These are phyloP conservation scores for Aphaenogaster floridana DNA, from an alignment of 1,140 invertebrate genomes.

Conservation along the genomic window DNA sequence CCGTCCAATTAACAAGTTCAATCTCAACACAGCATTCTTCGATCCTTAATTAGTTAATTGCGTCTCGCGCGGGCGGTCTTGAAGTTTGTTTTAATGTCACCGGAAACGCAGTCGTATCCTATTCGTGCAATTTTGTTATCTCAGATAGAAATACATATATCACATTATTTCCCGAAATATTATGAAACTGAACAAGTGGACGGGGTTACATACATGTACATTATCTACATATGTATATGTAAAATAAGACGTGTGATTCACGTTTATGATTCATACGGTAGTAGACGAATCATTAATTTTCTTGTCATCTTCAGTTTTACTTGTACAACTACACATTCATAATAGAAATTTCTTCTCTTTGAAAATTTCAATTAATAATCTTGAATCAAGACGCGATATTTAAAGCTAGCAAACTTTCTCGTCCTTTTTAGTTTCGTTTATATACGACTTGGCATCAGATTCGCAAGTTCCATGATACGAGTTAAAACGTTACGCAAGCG, in stretches of 20 bases:
- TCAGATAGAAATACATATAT: not conserved
- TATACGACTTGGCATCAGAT: not conserved
- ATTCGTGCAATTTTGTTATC: not conserved
- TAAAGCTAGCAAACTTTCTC: not conserved
- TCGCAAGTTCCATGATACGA: not conserved
- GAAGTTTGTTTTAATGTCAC: conserved; percentile 5
- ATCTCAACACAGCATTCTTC: not conserved
- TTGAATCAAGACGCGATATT: not conserved
- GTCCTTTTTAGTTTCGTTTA: not conserved
- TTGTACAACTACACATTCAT: not conserved
- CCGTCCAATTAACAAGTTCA: conserved; percentile 28
- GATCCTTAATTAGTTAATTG: conserved; percentile 35
- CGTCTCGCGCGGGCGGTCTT: not conserved
- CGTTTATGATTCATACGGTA: not conserved
- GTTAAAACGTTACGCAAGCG: not conserved
- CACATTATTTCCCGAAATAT: not conserved
- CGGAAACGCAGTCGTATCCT: conserved; percentile 1
- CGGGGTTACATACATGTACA: not conserved
- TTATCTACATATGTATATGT: not conserved
- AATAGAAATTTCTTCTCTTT: not conserved
- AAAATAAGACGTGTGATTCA: conserved; percentile 14
- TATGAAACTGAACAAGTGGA: not conserved
- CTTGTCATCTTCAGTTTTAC: not conserved
- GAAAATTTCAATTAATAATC: not conserved
- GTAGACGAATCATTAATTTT: not conserved